phyloP scores from a whole-genome alignment of 2,113 vertebrate genomes.

The Poecilia latipinna region DNA sequence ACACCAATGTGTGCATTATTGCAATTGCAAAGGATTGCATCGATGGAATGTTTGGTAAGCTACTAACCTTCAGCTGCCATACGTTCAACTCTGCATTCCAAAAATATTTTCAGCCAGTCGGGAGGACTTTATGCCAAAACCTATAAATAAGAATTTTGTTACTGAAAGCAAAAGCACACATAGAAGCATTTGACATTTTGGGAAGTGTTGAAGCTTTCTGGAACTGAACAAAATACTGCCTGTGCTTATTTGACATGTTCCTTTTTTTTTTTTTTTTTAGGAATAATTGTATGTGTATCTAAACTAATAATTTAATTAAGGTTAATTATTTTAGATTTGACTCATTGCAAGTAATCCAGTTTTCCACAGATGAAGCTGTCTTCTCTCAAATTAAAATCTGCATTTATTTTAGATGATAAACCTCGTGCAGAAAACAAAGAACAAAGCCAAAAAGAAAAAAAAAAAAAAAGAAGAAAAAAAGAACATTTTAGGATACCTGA shows the following conservation, averaged over 20 bases:
- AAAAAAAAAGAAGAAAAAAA: background rate
- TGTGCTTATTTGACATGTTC: background rate
- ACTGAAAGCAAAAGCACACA: too few relatives aligned
- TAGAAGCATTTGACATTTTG: too few relatives aligned
- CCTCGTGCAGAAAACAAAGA: slow-evolving; percentile 34
- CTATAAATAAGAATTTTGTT: background rate
- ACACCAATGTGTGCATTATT: background rate
- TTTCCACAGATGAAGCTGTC: background rate
- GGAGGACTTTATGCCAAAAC: background rate
- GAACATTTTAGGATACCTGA: slow-evolving; percentile 51
- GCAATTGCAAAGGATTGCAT: background rate
- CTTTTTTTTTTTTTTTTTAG: background rate
- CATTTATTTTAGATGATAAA: slow-evolving; percentile 19
- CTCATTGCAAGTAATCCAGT: background rate
- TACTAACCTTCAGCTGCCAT: background rate
- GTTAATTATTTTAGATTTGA: background rate
- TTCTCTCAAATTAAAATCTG: background rate
- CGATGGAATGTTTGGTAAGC: background rate
- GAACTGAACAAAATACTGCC: background rate
- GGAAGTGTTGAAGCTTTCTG: too few relatives aligned
- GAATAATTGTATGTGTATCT: background rate
- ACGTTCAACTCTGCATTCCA: background rate
- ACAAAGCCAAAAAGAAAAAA: slow-evolving; percentile 38
- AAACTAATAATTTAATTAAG: background rate
- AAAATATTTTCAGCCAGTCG: background rate